phyloP scores from a whole-genome alignment of 2,797 vertebrate species.

The Otolemur crassicaudatus region DNA sequence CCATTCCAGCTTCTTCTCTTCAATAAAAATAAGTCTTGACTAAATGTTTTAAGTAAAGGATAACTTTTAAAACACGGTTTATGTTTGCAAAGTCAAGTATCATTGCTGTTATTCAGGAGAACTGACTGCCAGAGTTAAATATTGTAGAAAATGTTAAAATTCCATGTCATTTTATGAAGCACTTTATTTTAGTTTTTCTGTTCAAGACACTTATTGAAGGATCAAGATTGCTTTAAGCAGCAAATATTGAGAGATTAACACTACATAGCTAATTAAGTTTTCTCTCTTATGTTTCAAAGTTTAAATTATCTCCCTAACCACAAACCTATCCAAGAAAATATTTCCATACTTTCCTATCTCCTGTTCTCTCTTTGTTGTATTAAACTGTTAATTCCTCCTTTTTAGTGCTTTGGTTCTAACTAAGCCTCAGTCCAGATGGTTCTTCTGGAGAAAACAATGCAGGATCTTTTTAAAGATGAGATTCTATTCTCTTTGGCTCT shows the following conservation, averaged over 20 bases:
- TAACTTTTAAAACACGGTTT: conserved; percentile 51
- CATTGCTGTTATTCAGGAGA: background rate
- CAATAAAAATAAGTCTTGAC: conserved; percentile 63
- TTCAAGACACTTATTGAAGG: background rate
- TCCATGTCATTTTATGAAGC: conserved; percentile 2
- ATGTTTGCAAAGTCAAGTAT: conserved; percentile 53
- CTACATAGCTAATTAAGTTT: conserved; percentile 21
- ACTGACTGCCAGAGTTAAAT: background rate
- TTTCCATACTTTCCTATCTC: background rate
- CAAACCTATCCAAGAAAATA: background rate
- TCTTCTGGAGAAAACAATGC: background rate
- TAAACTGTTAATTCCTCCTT: background rate
- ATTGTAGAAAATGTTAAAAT: conserved; percentile 43
- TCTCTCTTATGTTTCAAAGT: conserved; percentile 35
- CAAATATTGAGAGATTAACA: conserved; percentile 11
- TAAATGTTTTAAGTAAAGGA: conserved; percentile 26
- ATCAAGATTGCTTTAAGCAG: background rate
- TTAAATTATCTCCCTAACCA: background rate
- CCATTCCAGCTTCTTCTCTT: conserved; percentile 37
- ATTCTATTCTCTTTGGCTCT: background rate
- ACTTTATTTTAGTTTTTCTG: background rate
- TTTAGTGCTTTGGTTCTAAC: background rate
- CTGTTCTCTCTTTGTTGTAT: background rate
- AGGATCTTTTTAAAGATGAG: background rate
- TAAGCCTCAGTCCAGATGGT: background rate